phyloP scores from a whole-genome alignment of 2,113 vertebrate genomes.

The Tapirus terrestris region DNA sequence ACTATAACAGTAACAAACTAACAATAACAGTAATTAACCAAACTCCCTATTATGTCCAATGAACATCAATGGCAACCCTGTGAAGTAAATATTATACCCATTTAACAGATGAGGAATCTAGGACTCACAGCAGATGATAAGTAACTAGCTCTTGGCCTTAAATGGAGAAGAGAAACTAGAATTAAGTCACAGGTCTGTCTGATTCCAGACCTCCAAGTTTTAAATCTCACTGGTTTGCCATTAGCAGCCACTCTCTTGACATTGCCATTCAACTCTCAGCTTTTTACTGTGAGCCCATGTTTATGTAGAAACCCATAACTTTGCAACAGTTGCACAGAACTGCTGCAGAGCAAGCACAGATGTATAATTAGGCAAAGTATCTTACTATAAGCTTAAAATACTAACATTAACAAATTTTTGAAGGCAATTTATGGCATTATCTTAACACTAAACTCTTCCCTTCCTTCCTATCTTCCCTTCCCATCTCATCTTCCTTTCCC shows the following conservation, averaged over 20 bases:
- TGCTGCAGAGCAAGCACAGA: not conserved
- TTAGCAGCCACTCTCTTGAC: not conserved
- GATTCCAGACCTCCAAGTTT: not conserved
- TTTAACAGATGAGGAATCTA: not conserved
- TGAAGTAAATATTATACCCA: not conserved
- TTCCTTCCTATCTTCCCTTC: not conserved
- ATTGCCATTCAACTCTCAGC: not conserved
- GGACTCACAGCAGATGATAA: not conserved
- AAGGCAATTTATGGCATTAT: not conserved
- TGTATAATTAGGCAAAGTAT: not conserved
- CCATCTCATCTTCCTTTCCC: not conserved
- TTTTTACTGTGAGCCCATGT: not conserved
- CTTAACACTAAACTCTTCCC: not conserved
- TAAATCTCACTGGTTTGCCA: not conserved
- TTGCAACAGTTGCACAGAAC: not conserved
- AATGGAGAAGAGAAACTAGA: not conserved
- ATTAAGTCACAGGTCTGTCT: not conserved
- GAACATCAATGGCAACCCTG: not conserved
- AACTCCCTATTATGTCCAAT: not conserved
- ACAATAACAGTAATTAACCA: slow-evolving; percentile 54
- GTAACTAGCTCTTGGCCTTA: not conserved
- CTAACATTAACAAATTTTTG: not conserved
- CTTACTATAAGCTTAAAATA: not conserved
- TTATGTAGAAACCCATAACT: not conserved
- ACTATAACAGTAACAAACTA: not conserved